These are phyloP conservation scores for Otus scops DNA, from an alignment of 2,797 vertebrate species.

Conservation along the genomic window DNA sequence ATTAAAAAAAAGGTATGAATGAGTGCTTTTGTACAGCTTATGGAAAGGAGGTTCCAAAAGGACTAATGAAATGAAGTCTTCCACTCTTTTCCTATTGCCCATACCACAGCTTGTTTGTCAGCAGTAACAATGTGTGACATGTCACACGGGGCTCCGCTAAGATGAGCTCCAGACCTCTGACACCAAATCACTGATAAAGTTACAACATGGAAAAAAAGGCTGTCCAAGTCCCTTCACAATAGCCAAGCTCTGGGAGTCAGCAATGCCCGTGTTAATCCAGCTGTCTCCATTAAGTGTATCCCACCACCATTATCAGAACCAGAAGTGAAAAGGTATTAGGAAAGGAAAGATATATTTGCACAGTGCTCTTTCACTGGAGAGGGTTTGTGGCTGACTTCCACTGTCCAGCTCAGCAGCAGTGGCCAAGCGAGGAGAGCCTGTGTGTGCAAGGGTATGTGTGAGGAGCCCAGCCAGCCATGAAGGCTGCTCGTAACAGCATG, in stretches of 20 bases:
- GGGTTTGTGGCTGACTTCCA: neutral
- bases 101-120: neutral
- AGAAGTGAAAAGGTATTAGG: neutral
- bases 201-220: neutral
- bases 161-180: neutral
- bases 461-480: rapidly evolving
- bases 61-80: neutral
- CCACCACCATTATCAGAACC: neutral
- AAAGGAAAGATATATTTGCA: neutral
- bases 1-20: neutral
- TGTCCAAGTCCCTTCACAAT: neutral
- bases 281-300: neutral
- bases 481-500: rapidly evolving
- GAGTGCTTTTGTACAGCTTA: neutral
- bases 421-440: rapidly evolving
- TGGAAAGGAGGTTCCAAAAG: neutral
- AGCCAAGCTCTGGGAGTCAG: neutral
- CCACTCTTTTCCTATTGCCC: neutral
- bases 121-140: neutral
- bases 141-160: neutral
- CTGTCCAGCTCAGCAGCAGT: neutral
- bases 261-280: neutral
- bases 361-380: neutral
- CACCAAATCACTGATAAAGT: constrained; percentile 14
- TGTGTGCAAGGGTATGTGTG: rapidly evolving